A percentile compares a stretch with the other conserved stretches of the same genome.
These are phyloP conservation scores for Meghimatium bilineatum DNA, from an alignment of 2,888 invertebrate species.

Conservation along the genomic window DNA sequence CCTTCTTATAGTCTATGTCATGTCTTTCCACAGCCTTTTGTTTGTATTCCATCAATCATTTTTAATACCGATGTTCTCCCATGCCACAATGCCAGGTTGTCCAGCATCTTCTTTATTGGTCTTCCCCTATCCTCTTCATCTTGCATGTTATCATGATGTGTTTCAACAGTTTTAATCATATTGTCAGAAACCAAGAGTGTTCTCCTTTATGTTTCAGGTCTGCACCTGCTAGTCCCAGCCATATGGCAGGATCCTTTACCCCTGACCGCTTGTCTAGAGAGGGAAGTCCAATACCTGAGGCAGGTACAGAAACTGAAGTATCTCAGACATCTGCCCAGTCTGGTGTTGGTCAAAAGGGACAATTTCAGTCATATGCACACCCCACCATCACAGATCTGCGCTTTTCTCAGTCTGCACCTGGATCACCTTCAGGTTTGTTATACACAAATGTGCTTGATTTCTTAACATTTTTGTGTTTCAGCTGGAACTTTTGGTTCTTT, in stretches of 20 bases:
- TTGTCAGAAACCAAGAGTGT: too few species aligned
- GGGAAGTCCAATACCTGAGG: slow-evolving; percentile 89
- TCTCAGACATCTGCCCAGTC: slow-evolving; percentile 30
- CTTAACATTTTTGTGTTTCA: not conserved
- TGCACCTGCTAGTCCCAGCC: slow-evolving; percentile 95
- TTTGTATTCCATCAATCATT: too few species aligned
- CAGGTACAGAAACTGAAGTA: slow-evolving; percentile 57
- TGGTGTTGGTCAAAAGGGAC: slow-evolving; percentile 27
- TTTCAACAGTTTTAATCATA: too few species aligned
- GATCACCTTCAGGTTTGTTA: slow-evolving; percentile 79
- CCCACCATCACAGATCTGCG: slow-evolving; percentile 64
- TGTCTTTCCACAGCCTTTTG: too few species aligned
- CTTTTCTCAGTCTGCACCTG: slow-evolving; percentile 83
- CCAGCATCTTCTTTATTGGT: too few species aligned
- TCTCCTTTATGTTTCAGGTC: slow-evolving; percentile 81
- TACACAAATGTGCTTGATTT: not conserved
- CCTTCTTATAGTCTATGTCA: too few species aligned
- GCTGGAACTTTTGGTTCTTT: too few species aligned
- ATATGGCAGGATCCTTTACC: slow-evolving; percentile 90
- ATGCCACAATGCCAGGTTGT: too few species aligned
- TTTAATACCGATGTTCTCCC: too few species aligned
- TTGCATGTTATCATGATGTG: too few species aligned
- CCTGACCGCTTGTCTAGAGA: slow-evolving; percentile 92
- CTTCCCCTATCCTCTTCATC: too few species aligned
- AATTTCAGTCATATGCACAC: slow-evolving; percentile 37